Evolutionary conservation across 1,140 invertebrate genomes (phyloP).

Genomic region (Vanessa atalanta): DNA sequence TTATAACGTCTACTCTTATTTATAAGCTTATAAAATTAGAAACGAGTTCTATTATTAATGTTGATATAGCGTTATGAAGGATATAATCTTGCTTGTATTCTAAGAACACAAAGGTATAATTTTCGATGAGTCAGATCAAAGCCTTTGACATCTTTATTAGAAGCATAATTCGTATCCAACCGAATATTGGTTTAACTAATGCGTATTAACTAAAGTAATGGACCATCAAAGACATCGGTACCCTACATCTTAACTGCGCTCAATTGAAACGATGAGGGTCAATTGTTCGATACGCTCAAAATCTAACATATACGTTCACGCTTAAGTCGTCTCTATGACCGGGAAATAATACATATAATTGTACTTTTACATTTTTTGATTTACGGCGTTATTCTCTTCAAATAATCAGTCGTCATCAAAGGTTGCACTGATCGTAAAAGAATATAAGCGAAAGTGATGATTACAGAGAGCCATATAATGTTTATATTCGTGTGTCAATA

Average conservation of each 20-base stretch:
- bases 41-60: background rate
- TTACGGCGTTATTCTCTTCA: background rate
- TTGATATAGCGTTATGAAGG: background rate
- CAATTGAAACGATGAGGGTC: slow-evolving; percentile 37
- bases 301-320: slow-evolving; percentile 6
- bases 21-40: background rate
- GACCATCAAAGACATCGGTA: slow-evolving; percentile 35
- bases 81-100: background rate
- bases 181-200: slow-evolving; percentile 36
- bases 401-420: slow-evolving; percentile 1
- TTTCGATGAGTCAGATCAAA: slow-evolving; percentile 4
- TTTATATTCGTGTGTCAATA: slow-evolving; percentile 18
- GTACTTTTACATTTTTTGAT: background rate
- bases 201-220: slow-evolving; percentile 36
- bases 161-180: slow-evolving; percentile 25
- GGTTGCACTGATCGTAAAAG: slow-evolving; percentile 21
- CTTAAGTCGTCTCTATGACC: slow-evolving; percentile 17
- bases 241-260: slow-evolving; percentile 38
- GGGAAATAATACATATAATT: slow-evolving; percentile 14
- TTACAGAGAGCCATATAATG: slow-evolving; percentile 17
- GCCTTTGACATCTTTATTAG: slow-evolving; percentile 25
- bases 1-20: background rate
- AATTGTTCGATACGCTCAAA: slow-evolving; percentile 35
- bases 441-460: background rate
- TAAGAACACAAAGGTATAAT: background rate